These are phyloP conservation scores for Psittacula derbiana DNA, from an alignment of 2,797 vertebrate genomes.

Conservation along the genomic window DNA sequence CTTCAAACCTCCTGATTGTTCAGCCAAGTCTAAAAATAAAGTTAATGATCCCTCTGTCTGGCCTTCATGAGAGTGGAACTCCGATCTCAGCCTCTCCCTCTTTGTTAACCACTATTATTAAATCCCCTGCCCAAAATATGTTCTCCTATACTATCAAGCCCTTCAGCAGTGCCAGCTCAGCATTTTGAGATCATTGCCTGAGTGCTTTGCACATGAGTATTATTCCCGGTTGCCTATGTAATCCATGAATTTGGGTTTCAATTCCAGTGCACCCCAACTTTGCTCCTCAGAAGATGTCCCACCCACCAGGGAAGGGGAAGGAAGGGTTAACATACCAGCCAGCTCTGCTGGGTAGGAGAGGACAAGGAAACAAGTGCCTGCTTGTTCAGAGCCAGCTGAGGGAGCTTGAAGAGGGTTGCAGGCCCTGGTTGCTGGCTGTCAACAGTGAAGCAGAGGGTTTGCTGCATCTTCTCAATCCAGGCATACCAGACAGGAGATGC, in stretches of 20 bases:
- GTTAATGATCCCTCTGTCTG: slow-evolving; percentile 35
- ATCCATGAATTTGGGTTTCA: background rate
- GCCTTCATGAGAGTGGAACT: background rate
- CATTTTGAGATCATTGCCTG: background rate
- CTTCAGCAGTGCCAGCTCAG: background rate
- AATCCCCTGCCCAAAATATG: slow-evolving; percentile 15
- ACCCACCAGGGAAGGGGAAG: background rate
- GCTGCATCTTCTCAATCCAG: background rate
- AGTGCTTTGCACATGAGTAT: fast-evolving
- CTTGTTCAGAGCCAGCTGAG: background rate
- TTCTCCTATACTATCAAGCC: background rate
- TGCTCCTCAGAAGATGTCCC: background rate
- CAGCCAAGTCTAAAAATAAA: slow-evolving; percentile 56
- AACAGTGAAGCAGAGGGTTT: background rate
- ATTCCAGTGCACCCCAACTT: background rate
- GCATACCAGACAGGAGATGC: background rate
- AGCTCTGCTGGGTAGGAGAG: background rate
- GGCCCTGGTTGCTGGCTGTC: background rate
- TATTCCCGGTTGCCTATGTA: background rate
- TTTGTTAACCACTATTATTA: slow-evolving; percentile 20
- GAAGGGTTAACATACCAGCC: background rate
- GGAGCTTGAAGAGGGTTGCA: background rate
- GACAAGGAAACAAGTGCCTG: background rate
- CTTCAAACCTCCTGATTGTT: slow-evolving; percentile 8
- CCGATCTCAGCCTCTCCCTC: background rate